phyloP scores from a whole-genome alignment of 2,797 vertebrate species.

The Cetoscarus ocellatus region DNA sequence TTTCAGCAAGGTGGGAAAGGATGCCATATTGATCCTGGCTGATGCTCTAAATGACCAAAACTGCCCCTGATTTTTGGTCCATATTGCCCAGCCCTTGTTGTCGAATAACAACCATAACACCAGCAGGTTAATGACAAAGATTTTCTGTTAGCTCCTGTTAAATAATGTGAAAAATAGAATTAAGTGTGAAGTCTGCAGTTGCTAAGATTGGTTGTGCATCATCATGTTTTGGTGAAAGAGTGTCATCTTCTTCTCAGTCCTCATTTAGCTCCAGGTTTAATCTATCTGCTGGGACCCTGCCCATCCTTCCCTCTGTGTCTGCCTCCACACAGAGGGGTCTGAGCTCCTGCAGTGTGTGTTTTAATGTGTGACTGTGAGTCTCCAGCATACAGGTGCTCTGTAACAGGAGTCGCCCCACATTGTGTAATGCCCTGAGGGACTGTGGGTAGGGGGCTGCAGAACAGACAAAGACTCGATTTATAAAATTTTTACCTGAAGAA shows the following conservation, averaged over 20 bases:
- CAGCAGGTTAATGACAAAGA: too few species aligned
- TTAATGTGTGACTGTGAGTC: constrained; percentile 1
- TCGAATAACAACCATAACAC: too few species aligned
- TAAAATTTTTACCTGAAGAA: constrained; percentile 41
- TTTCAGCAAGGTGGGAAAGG: too few species aligned
- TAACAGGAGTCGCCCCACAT: constrained; percentile 70
- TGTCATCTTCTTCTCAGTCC: neutral
- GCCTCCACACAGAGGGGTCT: constrained; percentile 44
- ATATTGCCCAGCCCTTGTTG: too few species aligned
- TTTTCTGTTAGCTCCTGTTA: too few species aligned
- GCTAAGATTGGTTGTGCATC: constrained; percentile 32
- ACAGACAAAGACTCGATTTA: constrained; percentile 63
- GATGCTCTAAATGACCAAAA: too few species aligned
- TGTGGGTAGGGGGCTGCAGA: constrained; percentile 37
- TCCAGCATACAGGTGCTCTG: constrained; percentile 52
- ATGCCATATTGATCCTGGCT: too few species aligned
- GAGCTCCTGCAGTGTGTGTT: constrained; percentile 33
- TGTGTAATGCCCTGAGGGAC: constrained; percentile 77
- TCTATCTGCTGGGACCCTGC: constrained; percentile 44
- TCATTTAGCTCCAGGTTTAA: constrained; percentile 5
- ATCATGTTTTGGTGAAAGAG: constrained; percentile 1
- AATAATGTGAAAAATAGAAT: constrained; percentile 5
- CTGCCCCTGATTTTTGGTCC: too few species aligned
- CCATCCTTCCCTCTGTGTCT: constrained; percentile 80
- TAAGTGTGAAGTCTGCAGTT: constrained; percentile 19